Evolutionary conservation across 2,888 invertebrate species (phyloP), one percentile per base, ranked within the genome.

Genomic region (Apodemia duryi): DNA sequence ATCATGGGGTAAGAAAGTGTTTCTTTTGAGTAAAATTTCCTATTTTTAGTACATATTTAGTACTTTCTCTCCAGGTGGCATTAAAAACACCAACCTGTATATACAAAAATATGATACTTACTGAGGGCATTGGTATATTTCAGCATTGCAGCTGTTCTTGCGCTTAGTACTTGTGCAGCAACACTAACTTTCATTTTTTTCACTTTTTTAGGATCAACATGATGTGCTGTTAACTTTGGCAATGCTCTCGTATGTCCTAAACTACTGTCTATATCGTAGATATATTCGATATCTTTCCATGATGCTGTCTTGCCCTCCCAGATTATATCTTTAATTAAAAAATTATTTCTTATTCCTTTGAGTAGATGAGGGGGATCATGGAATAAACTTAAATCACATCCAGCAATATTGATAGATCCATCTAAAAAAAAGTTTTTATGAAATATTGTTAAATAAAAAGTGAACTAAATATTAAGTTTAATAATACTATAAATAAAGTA

Each of bases 361-460:
- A 73, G 60, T 9, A 72, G 54, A 62, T 73, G 72, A 5, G 72
- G 72, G 10, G 71, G 68, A 28, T 73, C 72, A 70, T 64, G 69
- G 52, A 73, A 62, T 2, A 74, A 29, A 62, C 63, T 68, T 2
- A 70, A 28, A 11, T 70, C 51, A 10, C 64, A 62, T 21, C 70
- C 71, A 64, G 63, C 5, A 38, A 74, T 66, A 6, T 67, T 57
- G 29, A 73, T 62, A 6, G 69, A 64, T 5, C 68, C 70, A 73
- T 74, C 73, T 74, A 60, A 61, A 73, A 71, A 51, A 54, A 63
- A 41, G 41, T 41, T 41, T 41, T 41, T 9, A 41, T 9, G 41
- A 9, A 41, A 41, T 41, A 41, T 41, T 9, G 41, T 41, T 41
- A 41, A 41, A 41, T 49, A 35, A 35, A 35, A 35, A 35, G 2